Percentiles rank a stretch among this genome's conserved stretches.
Conservation (phyloP, 2,797 vertebrate species). For the Schizothorax lantsangensis region DNA sequence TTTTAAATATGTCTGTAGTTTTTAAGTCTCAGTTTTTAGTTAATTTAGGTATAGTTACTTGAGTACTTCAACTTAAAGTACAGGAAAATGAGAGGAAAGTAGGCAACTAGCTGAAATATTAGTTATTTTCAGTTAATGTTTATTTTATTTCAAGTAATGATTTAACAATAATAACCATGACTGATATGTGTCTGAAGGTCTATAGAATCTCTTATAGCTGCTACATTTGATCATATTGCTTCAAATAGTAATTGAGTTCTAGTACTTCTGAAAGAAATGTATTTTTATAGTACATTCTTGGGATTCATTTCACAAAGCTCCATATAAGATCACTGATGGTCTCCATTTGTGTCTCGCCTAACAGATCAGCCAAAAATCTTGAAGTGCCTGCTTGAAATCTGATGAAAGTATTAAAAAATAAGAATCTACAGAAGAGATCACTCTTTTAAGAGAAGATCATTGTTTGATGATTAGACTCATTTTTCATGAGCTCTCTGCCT, state of each 20-base stretch:
- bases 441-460: slow-evolving; percentile 20
- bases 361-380: background rate
- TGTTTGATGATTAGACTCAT: slow-evolving; percentile 42
- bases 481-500: slow-evolving; percentile 27
- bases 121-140: too few relatives aligned
- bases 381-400: slow-evolving; percentile 11
- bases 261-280: background rate
- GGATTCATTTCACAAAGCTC: background rate
- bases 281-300: background rate
- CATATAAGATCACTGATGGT: background rate
- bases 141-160: background rate
- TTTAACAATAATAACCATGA: background rate
- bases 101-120: background rate
- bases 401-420: slow-evolving; percentile 13
- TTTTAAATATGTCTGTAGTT: too few relatives aligned
- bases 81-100: too few relatives aligned
- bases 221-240: background rate
- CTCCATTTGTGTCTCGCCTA: background rate
- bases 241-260: background rate
- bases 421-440: background rate
- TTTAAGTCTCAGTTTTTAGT: too few relatives aligned
- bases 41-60: background rate
- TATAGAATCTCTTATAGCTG: background rate
- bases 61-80: too few relatives aligned
- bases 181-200: background rate